phyloP scores from a whole-genome alignment of 2,113 vertebrate species.

The Anoplopoma fimbria region DNA sequence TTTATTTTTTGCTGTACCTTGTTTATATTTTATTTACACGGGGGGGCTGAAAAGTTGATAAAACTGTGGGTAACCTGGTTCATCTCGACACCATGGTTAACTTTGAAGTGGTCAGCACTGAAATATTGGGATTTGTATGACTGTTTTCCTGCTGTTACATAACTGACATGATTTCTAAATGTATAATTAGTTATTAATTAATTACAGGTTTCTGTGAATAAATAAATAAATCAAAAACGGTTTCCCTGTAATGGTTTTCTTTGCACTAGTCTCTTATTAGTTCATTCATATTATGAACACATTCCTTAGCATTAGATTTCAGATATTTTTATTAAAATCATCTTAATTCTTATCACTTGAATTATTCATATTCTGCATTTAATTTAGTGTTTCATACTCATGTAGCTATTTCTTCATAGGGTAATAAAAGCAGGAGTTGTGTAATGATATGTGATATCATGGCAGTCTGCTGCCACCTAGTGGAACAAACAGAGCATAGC shows the following conservation, averaged over 20 bases:
- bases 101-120: neutral
- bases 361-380: neutral
- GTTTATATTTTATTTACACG: neutral
- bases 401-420: neutral
- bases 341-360: neutral
- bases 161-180: conserved; percentile 33
- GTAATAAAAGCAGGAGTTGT: neutral
- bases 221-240: conserved; percentile 39
- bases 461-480: neutral
- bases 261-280: neutral
- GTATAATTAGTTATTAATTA: conserved; percentile 22
- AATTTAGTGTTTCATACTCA: neutral
- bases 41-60: neutral
- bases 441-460: too few relatives aligned
- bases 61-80: neutral
- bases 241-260: neutral
- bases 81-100: neutral
- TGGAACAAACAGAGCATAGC: neutral
- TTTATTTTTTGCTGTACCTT: conserved; percentile 30
- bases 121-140: neutral
- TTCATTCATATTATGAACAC: neutral
- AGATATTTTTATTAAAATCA: neutral
- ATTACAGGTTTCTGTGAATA: conserved; percentile 16
- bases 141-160: conserved; percentile 11
- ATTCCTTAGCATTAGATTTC: neutral